These are phyloP conservation scores for Antigone vipio DNA, from an alignment of 2,113 vertebrate species.

Conservation along the genomic window DNA sequence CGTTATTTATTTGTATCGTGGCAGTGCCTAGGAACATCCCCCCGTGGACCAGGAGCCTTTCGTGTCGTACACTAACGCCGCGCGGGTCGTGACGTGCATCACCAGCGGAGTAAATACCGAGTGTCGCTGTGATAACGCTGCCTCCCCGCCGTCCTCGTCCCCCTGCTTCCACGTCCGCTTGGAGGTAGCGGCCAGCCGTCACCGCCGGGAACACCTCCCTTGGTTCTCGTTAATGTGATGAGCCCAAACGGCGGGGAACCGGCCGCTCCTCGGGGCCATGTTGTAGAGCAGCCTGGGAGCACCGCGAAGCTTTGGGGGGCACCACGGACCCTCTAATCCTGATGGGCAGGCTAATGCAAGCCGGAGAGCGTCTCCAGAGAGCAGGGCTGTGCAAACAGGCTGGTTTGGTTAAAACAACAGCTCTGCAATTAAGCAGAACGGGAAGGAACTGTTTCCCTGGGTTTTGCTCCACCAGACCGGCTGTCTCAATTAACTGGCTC, in stretches of 20 bases:
- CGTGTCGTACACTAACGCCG: fast-evolving
- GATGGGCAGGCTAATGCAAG: not conserved
- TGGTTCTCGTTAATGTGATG: not conserved
- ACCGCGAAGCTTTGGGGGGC: fast-evolving
- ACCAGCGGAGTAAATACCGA: not conserved
- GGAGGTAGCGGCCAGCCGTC: not conserved
- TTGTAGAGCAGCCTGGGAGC: not conserved
- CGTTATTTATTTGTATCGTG: not conserved
- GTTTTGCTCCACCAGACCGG: not conserved
- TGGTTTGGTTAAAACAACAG: not conserved
- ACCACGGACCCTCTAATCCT: not conserved
- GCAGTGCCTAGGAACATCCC: conserved; percentile 11
- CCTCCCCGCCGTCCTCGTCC: not conserved
- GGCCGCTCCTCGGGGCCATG: fast-evolving
- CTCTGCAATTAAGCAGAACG: not conserved
- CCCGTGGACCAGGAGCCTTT: not conserved
- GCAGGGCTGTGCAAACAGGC: not conserved
- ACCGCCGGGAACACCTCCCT: not conserved
- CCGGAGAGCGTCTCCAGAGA: not conserved
- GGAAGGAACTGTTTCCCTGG: not conserved
- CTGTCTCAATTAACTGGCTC: conserved; percentile 48
- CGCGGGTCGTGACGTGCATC: not conserved
- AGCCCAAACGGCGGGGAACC: not conserved
- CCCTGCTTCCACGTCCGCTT: not conserved
- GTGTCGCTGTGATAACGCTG: not conserved